Conservation (phyloP, 2,113 vertebrate species). For the Rhea pennata region DNA sequence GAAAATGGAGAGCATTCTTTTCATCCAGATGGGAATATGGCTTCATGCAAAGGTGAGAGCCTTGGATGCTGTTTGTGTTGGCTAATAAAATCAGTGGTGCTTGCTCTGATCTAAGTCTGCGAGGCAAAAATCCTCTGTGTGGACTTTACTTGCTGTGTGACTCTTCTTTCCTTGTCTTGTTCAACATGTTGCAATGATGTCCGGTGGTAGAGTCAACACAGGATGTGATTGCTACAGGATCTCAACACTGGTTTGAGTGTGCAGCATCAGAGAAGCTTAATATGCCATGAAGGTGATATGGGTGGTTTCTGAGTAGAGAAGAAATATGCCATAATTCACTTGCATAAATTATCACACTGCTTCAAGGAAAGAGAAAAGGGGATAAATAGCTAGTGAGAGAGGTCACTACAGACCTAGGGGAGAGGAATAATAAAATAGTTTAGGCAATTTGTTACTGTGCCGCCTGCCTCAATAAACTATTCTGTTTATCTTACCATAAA, state of each 20-base stretch:
- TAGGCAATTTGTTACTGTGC: neutral
- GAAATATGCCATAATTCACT: neutral
- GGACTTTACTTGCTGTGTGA: neutral
- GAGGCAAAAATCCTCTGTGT: neutral
- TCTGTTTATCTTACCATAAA: neutral
- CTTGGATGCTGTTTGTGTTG: neutral
- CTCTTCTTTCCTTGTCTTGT: neutral
- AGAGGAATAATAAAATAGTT: neutral
- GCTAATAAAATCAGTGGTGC: neutral
- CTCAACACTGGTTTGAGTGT: neutral
- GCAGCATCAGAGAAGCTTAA: neutral
- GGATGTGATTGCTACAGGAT: neutral
- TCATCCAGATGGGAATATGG: constrained; percentile 60
- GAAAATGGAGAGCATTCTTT: constrained; percentile 79
- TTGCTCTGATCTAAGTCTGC: neutral
- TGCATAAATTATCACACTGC: neutral
- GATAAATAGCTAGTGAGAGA: neutral
- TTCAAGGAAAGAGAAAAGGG: neutral
- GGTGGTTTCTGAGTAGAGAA: neutral
- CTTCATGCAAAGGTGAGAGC: constrained; percentile 83
- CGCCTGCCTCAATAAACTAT: neutral
- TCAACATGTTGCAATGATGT: neutral
- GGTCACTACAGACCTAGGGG: neutral
- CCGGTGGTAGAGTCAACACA: neutral
- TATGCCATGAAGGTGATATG: neutral